phyloP scores from a whole-genome alignment of 2,797 vertebrate species.

The Pangasius macronema region DNA sequence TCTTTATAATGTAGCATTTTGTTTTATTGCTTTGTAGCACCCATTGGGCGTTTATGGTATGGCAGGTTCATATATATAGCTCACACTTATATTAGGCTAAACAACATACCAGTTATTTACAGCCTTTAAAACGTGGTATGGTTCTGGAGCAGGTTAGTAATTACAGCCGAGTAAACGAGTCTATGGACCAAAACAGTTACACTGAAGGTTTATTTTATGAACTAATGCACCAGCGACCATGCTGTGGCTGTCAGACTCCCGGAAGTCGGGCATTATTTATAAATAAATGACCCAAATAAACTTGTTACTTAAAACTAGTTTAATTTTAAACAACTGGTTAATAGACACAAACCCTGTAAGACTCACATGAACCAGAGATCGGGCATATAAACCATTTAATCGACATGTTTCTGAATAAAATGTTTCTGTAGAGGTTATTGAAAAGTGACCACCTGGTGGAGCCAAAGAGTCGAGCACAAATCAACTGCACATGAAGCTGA shows the following conservation, averaged over 20 bases:
- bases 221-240: not conserved
- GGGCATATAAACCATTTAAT: not conserved
- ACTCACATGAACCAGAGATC: not conserved
- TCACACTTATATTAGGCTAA: not conserved
- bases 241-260: conserved; percentile 5
- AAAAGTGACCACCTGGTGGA: not conserved
- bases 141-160: not conserved
- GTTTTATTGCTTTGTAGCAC: not conserved
- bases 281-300: no score
- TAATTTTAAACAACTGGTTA: not conserved
- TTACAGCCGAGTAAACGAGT: not conserved
- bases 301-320: no score
- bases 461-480: not conserved
- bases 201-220: not conserved
- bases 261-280: conserved; percentile 18
- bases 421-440: not conserved
- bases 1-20: not conserved
- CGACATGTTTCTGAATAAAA: not conserved
- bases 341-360: not conserved
- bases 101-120: not conserved
- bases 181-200: not conserved
- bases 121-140: not conserved
- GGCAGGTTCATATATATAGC: not conserved
- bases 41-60: not conserved
- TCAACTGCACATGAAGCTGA: not conserved